Conservation (phyloP, 2,888 invertebrate species). For the Ornithoptera alexandrae region DNA sequence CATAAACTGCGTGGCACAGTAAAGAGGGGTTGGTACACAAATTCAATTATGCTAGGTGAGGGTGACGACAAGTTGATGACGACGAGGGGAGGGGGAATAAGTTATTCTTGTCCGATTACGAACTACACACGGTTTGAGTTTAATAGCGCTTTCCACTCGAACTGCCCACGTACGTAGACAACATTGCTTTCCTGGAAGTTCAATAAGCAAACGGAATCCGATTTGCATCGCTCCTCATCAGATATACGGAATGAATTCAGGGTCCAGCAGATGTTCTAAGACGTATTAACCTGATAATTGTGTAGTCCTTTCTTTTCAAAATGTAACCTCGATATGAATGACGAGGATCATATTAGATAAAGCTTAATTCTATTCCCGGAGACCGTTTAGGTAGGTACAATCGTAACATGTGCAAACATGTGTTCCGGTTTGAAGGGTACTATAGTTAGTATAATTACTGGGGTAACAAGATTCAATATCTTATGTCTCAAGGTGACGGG, state of each 20-base stretch:
- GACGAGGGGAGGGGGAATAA: constrained; percentile 2
- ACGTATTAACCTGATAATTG: not conserved
- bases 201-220: constrained; percentile 8
- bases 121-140: constrained; percentile 6
- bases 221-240: constrained; percentile 12
- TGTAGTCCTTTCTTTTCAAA: too few species aligned
- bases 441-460: too few species aligned
- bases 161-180: not conserved
- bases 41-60: constrained; percentile 12
- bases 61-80: not conserved
- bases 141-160: not conserved
- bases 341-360: too few species aligned
- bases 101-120: constrained; percentile 8
- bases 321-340: too few species aligned
- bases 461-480: too few species aligned
- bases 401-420: too few species aligned
- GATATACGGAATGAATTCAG: not conserved
- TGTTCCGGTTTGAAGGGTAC: too few species aligned
- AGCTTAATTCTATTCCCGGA: too few species aligned
- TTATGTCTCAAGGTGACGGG: too few species aligned
- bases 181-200: constrained; percentile 13
- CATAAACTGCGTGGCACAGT: not conserved
- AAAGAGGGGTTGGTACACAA: constrained; percentile 6
- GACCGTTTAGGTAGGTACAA: too few species aligned
- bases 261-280: not conserved